Conservation (phyloP, 2,797 vertebrate species). For the Rousettus madagascariensis region DNA sequence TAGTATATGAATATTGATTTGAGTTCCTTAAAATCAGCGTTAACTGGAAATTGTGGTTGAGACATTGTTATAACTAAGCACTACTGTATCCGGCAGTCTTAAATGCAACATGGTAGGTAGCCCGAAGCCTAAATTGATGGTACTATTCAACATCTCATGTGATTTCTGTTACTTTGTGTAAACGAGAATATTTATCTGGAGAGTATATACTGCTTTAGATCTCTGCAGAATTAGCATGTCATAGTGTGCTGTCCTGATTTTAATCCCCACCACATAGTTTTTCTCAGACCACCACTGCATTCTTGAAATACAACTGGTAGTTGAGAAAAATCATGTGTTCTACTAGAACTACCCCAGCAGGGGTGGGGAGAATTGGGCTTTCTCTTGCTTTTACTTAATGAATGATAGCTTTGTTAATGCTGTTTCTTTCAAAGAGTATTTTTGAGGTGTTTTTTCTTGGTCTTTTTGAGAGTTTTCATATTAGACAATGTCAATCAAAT, state of each 20-base stretch:
- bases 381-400: background rate
- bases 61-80: background rate
- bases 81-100: background rate
- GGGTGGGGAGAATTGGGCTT: background rate
- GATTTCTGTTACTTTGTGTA: background rate
- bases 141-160: background rate
- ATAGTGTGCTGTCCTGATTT: background rate
- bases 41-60: background rate
- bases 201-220: slow-evolving; percentile 23
- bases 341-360: background rate
- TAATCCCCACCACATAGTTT: background rate
- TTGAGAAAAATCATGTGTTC: background rate
- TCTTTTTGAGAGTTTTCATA: slow-evolving; percentile 43
- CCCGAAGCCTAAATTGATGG: background rate
- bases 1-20: background rate
- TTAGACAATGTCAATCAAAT: slow-evolving; percentile 29
- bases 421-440: slow-evolving; percentile 30
- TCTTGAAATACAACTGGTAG: slow-evolving; percentile 27
- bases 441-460: background rate
- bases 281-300: background rate
- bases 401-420: background rate
- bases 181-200: slow-evolving; percentile 10
- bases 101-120: background rate
- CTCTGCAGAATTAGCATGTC: background rate
- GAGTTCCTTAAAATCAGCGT: background rate